A percentile compares a stretch with the other conserved stretches of the same genome.
These are phyloP conservation scores for Aphrocallistes beatrix DNA, from an alignment of 37 sponge, comb jelly and placozoan genomes.

Conservation along the genomic window DNA sequence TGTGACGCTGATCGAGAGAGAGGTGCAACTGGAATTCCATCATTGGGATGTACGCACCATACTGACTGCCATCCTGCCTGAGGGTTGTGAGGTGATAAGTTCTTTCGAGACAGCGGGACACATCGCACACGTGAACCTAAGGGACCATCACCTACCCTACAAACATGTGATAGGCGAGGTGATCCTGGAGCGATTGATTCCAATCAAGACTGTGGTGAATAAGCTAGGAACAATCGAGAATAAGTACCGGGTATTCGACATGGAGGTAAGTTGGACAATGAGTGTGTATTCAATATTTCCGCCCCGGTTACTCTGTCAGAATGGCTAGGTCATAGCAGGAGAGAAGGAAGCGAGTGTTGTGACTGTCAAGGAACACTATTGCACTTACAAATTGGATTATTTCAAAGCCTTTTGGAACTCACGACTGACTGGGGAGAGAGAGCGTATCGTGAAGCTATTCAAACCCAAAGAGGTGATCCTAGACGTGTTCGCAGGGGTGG, in stretches of 20 bases:
- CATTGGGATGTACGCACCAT: slow-evolving; percentile 31
- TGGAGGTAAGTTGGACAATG: slow-evolving; percentile 72
- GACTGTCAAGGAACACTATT: slow-evolving; percentile 68
- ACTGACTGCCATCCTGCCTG: slow-evolving; percentile 51
- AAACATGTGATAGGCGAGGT: slow-evolving; percentile 88
- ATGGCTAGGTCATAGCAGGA: slow-evolving; percentile 40
- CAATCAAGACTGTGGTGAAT: slow-evolving; percentile 83
- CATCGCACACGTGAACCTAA: slow-evolving; percentile 88
- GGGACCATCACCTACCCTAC: slow-evolving; percentile 51
- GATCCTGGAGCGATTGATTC: slow-evolving; percentile 57
- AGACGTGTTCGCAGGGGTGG: slow-evolving; percentile 98
- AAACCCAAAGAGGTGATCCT: slow-evolving; percentile 42
- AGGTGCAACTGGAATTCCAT: slow-evolving; percentile 34
- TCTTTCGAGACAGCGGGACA: slow-evolving; percentile 86
- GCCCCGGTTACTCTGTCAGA: too few species aligned
- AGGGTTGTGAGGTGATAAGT: slow-evolving; percentile 36
- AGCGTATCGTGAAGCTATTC: slow-evolving; percentile 39
- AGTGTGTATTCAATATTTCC: too few species aligned
- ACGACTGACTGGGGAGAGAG: slow-evolving; percentile 68
- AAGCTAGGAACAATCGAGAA: slow-evolving; percentile 61
- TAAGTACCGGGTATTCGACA: slow-evolving; percentile 73
- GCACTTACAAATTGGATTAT: slow-evolving; percentile 77
- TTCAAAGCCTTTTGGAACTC: slow-evolving; percentile 99
- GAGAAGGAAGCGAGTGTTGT: slow-evolving; percentile 64
- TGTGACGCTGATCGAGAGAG: slow-evolving; percentile 24